These are phyloP conservation scores for Ciona savignyi DNA, from an alignment of 23 tunicate genomes.

Conservation along the genomic window DNA sequence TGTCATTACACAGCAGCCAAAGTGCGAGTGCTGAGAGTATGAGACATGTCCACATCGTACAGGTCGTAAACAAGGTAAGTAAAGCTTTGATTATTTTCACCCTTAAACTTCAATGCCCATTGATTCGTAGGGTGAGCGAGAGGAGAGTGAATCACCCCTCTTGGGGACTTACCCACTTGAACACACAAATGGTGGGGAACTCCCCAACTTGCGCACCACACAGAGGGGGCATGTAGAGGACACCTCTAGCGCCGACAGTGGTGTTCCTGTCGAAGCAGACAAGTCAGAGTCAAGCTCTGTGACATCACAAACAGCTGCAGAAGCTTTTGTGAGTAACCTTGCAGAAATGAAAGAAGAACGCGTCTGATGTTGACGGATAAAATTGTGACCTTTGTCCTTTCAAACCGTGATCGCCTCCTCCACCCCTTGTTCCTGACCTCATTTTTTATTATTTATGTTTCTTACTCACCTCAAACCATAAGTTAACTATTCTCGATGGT, in stretches of 20 bases:
- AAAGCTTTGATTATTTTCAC: too few species aligned
- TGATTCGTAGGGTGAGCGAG: background rate
- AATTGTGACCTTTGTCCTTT: background rate
- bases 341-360: background rate
- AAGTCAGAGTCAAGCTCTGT: background rate
- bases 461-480: background rate
- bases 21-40: background rate
- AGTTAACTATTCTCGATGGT: background rate
- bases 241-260: background rate
- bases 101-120: too few species aligned
- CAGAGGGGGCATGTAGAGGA: background rate
- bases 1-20: background rate
- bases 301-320: background rate
- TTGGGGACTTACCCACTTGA: background rate
- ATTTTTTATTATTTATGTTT: background rate
- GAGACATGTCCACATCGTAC: background rate
- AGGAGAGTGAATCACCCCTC: background rate
- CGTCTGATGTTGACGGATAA: background rate
- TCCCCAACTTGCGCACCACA: background rate
- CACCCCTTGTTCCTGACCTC: conserved; percentile 2
- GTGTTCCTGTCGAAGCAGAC: background rate
- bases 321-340: background rate
- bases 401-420: background rate
- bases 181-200: background rate
- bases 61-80: background rate